Evolutionary conservation across 2,888 invertebrate species (phyloP).

Genomic region (Cepaea hortensis): DNA sequence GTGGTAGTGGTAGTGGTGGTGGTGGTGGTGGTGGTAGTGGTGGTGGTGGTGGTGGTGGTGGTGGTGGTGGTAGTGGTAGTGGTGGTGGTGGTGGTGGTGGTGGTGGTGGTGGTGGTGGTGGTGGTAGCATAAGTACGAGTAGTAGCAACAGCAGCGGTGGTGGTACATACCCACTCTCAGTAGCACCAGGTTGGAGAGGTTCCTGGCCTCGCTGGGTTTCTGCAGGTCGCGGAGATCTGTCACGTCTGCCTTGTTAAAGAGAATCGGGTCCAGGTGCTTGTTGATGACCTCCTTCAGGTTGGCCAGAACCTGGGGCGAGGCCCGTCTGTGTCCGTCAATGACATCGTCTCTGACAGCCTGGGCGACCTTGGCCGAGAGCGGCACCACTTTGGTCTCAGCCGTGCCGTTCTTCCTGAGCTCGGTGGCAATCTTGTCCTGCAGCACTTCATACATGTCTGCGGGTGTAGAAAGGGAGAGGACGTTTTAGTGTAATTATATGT

Average conservation of each 20-base stretch:
- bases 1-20: too few relatives aligned
- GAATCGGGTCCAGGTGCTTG: constrained; percentile 53
- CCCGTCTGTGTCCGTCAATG: neutral
- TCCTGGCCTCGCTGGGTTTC: constrained; percentile 32
- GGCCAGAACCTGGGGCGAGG: constrained; percentile 33
- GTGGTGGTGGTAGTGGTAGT: too few relatives aligned
- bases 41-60: too few relatives aligned
- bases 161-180: constrained; percentile 17
- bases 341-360: constrained; percentile 47
- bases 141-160: too few relatives aligned
- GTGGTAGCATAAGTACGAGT: too few relatives aligned
- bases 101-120: too few relatives aligned
- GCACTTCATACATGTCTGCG: constrained; percentile 41
- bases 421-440: constrained; percentile 51
- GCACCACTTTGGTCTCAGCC: constrained; percentile 51
- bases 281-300: constrained; percentile 48
- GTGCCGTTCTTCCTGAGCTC: constrained; percentile 51
- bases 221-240: constrained; percentile 39
- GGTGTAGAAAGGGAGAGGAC: too few relatives aligned
- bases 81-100: too few relatives aligned
- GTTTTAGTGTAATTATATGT: too few relatives aligned
- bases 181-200: constrained; percentile 36
- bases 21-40: too few relatives aligned
- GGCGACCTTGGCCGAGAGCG: constrained; percentile 50
- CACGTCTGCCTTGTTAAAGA: constrained; percentile 45